phyloP scores from a whole-genome alignment of 2,797 vertebrate genomes.

The Apodemus agrarius region DNA sequence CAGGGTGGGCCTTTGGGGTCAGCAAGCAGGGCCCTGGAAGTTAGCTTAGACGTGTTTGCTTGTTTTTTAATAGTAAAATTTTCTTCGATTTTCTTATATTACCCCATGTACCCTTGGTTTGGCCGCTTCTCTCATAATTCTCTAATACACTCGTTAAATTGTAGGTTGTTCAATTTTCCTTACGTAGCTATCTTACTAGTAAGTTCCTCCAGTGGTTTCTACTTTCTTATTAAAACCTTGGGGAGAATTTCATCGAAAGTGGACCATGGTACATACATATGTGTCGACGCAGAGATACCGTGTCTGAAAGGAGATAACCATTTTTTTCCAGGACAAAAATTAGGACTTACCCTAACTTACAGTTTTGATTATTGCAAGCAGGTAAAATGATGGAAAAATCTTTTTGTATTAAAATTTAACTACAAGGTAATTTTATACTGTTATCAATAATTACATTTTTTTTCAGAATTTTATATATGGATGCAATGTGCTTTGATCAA shows the following conservation, averaged over 20 bases:
- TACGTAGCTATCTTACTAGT: background rate
- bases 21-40: background rate
- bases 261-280: background rate
- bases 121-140: background rate
- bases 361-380: slow-evolving; percentile 18
- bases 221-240: background rate
- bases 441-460: background rate
- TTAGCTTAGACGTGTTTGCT: background rate
- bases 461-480: background rate
- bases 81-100: background rate
- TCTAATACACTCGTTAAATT: background rate
- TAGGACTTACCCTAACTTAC: background rate
- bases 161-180: background rate
- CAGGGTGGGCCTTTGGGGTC: background rate
- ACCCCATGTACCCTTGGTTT: background rate
- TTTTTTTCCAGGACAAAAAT: background rate
- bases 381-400: background rate
- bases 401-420: background rate
- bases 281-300: background rate
- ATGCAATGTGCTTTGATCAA: background rate
- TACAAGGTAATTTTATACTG: background rate
- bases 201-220: background rate
- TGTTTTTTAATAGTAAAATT: background rate
- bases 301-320: background rate
- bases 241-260: background rate